Evolutionary conservation across 2,888 invertebrate genomes (phyloP), one percentile per base, ranked within the genome.

Genomic region (Apomyelois bistriatella): DNA sequence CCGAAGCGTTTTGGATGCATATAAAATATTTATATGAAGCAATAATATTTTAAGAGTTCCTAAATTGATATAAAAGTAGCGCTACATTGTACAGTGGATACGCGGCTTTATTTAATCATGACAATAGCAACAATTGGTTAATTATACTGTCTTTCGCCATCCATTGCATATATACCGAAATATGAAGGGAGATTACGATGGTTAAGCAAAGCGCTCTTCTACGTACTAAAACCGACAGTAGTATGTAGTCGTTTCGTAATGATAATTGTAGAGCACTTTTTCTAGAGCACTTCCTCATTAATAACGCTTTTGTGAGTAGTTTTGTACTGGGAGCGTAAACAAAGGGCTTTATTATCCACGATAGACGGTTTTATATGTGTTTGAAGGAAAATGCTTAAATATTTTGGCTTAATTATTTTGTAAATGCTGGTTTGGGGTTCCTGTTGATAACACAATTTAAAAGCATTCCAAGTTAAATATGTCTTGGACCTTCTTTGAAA

Each of bases 221-320:
- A 70, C 63, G 65, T 68, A 66, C 60, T 58, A 61, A 59, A 70
- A 65, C 13, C n/a, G 37, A 7, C 59, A 60, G 66, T 70, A n/a
- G n/a, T n/a, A n/a, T n/a, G n/a, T n/a, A 66, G 63, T 15, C 62
- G 75, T 83, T 83, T 76, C 73, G 75, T 79, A 82, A 85, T 72
- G 70, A 78, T 81, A 82, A 83, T 81, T 76, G 75, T 69, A 64
- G 64, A 67, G 68, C 73, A 71, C 76, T 79, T 82, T 84, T 87
- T 87, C 79, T 89, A 77, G 88, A 85, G 79, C 87, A 82, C 79
- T 89, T 88, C 88, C 88, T 88, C 81, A 85, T 90, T 88, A 85
- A 79, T 65, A 73, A 70, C 70, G 63, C 69, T 38, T 75, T 77
- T 80, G 71, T 74, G 62, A 47, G 61, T 69, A 60, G 66, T 63